phyloP scores from a whole-genome alignment of 2,888 invertebrate species.

The Eulithis testata region DNA sequence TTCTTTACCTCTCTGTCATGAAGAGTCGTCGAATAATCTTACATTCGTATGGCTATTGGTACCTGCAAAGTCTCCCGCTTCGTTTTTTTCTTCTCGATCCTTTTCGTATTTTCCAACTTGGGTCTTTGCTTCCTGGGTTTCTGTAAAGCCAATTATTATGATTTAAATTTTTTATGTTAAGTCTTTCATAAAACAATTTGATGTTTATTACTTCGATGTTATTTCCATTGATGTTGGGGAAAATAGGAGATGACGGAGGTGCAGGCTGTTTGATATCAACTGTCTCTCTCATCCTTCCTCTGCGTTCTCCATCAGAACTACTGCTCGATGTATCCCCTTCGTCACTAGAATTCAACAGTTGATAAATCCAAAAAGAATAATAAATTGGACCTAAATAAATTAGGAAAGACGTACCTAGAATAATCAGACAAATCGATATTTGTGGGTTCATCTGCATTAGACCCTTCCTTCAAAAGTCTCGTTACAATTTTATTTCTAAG shows the following conservation, averaged over 20 bases:
- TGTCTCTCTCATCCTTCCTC: conserved; percentile 82
- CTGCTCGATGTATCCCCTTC: conserved; percentile 91
- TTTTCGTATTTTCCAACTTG: conserved; percentile 74
- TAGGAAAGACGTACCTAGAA: conserved; percentile 87
- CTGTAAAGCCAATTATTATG: conserved; percentile 52
- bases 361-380: no score
- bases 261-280: conserved; percentile 77
- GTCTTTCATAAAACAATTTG: background rate
- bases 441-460: conserved; percentile 94
- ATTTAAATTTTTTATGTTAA: background rate
- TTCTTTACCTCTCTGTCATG: no score
- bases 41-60: no score
- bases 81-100: conserved; percentile 74
- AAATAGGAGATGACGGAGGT: conserved; percentile 89
- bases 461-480: conserved; percentile 91
- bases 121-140: conserved; percentile 65
- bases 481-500: conserved; percentile 92
- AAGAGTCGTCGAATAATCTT: no score
- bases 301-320: conserved; percentile 85
- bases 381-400: background rate
- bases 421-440: conserved; percentile 95
- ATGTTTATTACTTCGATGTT: conserved; percentile 55
- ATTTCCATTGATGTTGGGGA: conserved; percentile 72
- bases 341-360: conserved; percentile 82
- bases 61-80: conserved; percentile 81